These are phyloP conservation scores for Zeugodacus cucurbitae DNA, from an alignment of 1,140 invertebrate species.

Conservation along the genomic window DNA sequence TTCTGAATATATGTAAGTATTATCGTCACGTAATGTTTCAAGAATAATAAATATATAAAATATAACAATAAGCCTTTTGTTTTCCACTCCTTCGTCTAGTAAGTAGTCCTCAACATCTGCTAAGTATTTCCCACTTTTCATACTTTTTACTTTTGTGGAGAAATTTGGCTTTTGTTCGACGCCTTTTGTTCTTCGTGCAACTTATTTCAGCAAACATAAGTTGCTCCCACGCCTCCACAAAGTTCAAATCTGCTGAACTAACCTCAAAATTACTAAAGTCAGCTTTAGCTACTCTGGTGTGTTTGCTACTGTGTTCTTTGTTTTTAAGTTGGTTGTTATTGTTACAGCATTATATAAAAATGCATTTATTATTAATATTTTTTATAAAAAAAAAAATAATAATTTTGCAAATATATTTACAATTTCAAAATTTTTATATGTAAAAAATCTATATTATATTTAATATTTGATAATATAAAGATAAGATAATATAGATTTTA, in stretches of 20 bases:
- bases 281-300: neutral
- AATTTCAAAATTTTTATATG: no score
- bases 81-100: neutral
- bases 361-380: no score
- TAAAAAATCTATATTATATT: no score
- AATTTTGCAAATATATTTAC: no score
- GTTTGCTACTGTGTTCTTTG: neutral
- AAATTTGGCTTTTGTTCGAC: neutral
- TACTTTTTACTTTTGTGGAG: neutral
- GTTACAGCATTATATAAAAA: neutral
- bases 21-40: no score
- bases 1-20: neutral
- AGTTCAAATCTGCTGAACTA: neutral
- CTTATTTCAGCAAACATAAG: neutral
- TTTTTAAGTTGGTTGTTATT: neutral
- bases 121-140: neutral
- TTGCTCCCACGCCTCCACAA: neutral
- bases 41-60: neutral
- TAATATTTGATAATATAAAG: no score
- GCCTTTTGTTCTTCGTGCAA: neutral
- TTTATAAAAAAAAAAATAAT: no score
- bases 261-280: neutral
- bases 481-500: no score
- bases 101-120: neutral
- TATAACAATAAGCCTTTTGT: neutral